Evolutionary conservation across 2,888 invertebrate genomes (phyloP).

Genomic region (Oeneis ivallda): DNA sequence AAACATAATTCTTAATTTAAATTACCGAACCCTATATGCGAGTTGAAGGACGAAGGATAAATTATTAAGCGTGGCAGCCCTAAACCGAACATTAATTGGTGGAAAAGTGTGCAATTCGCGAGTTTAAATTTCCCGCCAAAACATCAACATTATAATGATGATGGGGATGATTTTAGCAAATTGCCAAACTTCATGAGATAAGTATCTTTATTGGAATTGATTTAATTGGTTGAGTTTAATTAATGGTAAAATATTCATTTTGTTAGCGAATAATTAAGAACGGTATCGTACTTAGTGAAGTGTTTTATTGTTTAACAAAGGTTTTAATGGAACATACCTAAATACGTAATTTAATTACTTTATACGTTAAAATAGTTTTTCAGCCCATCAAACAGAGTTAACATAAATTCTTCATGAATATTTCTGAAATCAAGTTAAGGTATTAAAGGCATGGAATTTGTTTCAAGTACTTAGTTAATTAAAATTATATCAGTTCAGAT

Average conservation of each 20-base stretch:
- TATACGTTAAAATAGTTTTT: neutral
- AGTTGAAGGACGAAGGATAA: neutral
- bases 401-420: neutral
- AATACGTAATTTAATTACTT: constrained; percentile 1
- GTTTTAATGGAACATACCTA: neutral
- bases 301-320: constrained; percentile 19
- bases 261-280: constrained; percentile 15
- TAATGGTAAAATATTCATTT: constrained; percentile 25
- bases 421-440: too few relatives aligned
- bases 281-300: constrained; percentile 13
- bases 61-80: constrained; percentile 17
- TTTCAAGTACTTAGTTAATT: neutral
- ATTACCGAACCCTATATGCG: neutral
- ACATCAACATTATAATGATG: constrained; percentile 70
- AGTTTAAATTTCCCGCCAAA: constrained; percentile 69
- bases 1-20: constrained; percentile 1
- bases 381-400: neutral
- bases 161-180: constrained; percentile 26
- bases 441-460: neutral
- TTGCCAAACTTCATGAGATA: constrained; percentile 20
- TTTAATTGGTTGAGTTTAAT: constrained; percentile 20
- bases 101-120: constrained; percentile 73
- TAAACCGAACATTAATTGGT: constrained; percentile 69
- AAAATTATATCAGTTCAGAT: neutral
- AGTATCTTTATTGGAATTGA: constrained; percentile 25